Evolutionary conservation across 2,888 invertebrate species (phyloP).

Genomic region (Opisthograptis luteolata): DNA sequence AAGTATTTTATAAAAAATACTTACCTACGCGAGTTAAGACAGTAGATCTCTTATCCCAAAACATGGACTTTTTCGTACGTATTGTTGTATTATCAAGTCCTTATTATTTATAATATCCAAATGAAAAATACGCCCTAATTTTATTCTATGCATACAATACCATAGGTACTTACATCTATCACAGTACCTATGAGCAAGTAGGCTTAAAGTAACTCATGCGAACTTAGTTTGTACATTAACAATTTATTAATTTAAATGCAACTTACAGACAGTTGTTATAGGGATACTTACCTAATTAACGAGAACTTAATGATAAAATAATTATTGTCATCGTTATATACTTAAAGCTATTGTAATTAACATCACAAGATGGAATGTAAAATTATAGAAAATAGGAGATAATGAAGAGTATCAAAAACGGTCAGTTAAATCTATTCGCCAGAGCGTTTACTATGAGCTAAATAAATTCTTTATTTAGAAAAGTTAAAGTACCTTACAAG

Average conservation of each 20-base stretch:
- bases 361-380: slow-evolving; percentile 51
- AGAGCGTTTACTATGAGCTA: background rate
- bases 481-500: slow-evolving; percentile 12
- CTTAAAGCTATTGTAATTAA: slow-evolving; percentile 47
- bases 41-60: slow-evolving; percentile 8
- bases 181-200: slow-evolving; percentile 69
- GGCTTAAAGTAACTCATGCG: slow-evolving; percentile 58
- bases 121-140: slow-evolving; percentile 1
- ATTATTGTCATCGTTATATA: slow-evolving; percentile 59
- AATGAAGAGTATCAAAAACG: slow-evolving; percentile 19
- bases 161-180: slow-evolving; percentile 56
- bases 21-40: slow-evolving; percentile 33
- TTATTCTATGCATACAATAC: slow-evolving; percentile 28
- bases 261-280: slow-evolving; percentile 58
- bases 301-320: slow-evolving; percentile 29
- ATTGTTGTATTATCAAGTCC: too few relatives aligned
- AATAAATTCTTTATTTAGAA: background rate
- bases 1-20: slow-evolving; percentile 39
- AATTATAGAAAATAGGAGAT: slow-evolving; percentile 20
- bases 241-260: slow-evolving; percentile 74
- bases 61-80: too few relatives aligned
- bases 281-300: slow-evolving; percentile 16
- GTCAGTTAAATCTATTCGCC: slow-evolving; percentile 9
- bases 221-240: slow-evolving; percentile 79
- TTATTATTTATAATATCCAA: slow-evolving; percentile 1